A percentile compares a stretch with the other conserved stretches of the same genome.
Evolutionary conservation across 2,797 vertebrate genomes (phyloP).

Genomic region (Epinephelus coioides): DNA sequence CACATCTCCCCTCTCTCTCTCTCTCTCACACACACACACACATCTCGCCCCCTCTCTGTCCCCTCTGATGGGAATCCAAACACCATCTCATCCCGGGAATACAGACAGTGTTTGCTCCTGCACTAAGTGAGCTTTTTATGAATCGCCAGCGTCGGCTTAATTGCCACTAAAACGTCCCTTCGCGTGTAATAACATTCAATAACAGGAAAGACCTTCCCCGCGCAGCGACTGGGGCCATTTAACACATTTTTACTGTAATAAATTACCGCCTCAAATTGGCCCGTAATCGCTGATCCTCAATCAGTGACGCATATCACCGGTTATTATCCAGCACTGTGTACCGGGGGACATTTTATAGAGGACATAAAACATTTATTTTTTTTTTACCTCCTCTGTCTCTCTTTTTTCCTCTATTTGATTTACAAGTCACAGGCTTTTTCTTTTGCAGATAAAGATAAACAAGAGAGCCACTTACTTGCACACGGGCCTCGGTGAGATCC

Average conservation of each 20-base stretch:
- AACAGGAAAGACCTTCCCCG: slow-evolving; percentile 84
- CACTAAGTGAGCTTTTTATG: slow-evolving; percentile 97
- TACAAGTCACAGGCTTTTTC: slow-evolving; percentile 49
- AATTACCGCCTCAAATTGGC: slow-evolving; percentile 79
- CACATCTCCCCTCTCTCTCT: neutral
- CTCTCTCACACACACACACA: slow-evolving; percentile 24
- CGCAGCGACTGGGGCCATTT: slow-evolving; percentile 78
- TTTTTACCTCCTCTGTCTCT: neutral
- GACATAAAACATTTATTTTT: slow-evolving; percentile 61
- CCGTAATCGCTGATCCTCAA: slow-evolving; percentile 70
- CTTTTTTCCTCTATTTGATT: slow-evolving; percentile 41
- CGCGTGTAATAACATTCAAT: slow-evolving; percentile 89
- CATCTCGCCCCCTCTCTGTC: slow-evolving; percentile 34
- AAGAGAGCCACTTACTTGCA: slow-evolving; percentile 91
- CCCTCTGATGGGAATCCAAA: slow-evolving; percentile 92
- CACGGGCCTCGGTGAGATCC: slow-evolving; percentile 97
- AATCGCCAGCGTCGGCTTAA: slow-evolving; percentile 93
- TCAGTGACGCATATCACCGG: slow-evolving; percentile 78
- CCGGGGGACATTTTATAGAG: slow-evolving; percentile 60
- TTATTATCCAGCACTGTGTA: slow-evolving; percentile 59
- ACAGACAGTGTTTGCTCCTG: slow-evolving; percentile 94
- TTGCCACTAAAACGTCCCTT: slow-evolving; percentile 93
- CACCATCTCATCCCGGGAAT: slow-evolving; percentile 90
- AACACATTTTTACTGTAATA: slow-evolving; percentile 83
- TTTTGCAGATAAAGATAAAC: slow-evolving; percentile 48